phyloP scores from a whole-genome alignment of 2,888 invertebrate genomes.

The Drosophila mettleri region DNA sequence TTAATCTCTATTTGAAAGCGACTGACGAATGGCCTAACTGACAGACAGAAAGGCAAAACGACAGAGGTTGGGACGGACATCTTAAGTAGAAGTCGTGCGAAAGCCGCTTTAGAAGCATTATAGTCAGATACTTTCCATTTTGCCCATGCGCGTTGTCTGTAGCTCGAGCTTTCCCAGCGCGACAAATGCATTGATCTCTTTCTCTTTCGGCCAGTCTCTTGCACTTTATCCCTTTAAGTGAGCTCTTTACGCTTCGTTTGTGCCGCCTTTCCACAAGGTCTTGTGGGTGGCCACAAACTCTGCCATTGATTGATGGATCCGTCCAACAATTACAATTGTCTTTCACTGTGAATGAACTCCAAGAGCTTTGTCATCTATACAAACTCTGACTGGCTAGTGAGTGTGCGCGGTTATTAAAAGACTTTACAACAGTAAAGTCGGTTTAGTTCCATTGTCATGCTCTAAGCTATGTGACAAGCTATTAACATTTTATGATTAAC shows the following conservation, averaged over 20 bases:
- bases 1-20: conserved; percentile 77
- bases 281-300: conserved; percentile 30
- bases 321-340: conserved; percentile 19
- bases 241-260: conserved; percentile 21
- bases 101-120: conserved; percentile 66
- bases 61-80: conserved; percentile 6
- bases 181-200: conserved; percentile 26
- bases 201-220: background rate
- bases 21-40: conserved; percentile 21
- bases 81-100: conserved; percentile 38
- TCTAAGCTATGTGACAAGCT: background rate
- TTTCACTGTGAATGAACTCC: conserved; percentile 21
- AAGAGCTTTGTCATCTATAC: conserved; percentile 2
- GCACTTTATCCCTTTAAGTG: conserved; percentile 9
- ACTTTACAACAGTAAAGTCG: background rate
- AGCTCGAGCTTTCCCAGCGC: conserved; percentile 39
- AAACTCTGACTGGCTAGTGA: background rate
- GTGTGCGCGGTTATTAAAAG: background rate
- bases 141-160: conserved; percentile 6
- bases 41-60: conserved; percentile 6
- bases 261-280: conserved; percentile 24
- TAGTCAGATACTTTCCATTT: conserved; percentile 64
- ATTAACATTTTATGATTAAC: conserved; percentile 3
- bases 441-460: background rate
- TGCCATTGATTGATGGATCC: conserved; percentile 26